Evolutionary conservation across 2,797 vertebrate species (phyloP), one percentile per base, ranked within the genome.

Genomic region (Enteromius paludinosus): DNA sequence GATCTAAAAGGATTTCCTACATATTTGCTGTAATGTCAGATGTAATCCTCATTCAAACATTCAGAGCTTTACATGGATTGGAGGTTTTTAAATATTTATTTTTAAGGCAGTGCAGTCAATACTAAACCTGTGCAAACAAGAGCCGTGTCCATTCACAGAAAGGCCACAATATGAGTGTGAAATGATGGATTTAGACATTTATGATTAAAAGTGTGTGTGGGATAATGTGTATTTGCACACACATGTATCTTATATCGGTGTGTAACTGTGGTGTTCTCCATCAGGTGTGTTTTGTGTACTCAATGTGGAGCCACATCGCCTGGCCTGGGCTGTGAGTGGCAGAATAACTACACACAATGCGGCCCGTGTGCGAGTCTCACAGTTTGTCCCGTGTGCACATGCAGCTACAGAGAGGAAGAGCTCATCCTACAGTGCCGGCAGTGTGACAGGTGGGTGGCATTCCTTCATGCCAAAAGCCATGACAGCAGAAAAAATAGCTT

Each of bases 241-340:
- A 35, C 18, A 14, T 70, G 12, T 61, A 18, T 43, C 5, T 20
- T 79, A 33, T 76, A 64, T 65, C 8, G 25, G 71, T 74, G 64
- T 79, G 17, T 70, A 72, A 56, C 56, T 79, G 30, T 33, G 17
- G 80, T 71, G 3, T 71, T 47, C 70, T 78, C 35, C 68, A 14
- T 23, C 61, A 99, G 98, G 98, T 99, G 98, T 90, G 98, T 99
- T 85, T 97, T 95, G 93, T 99, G 98, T 84, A 94, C 96, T 30
- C 96, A 97, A 84, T 99, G 98, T 89, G 97, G 97, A 86, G 95
- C 97, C 79, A 92, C 96, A 25, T 96, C 96, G 17, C 96, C 98
- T 0, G 98, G 98, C 12, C 89, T 95, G 83, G 91, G 93, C 84
- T 97, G 96, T 79, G 97, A 99, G 82, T 99, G 98, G 98, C 97